Evolutionary conservation across 2,888 invertebrate species (phyloP), one percentile per base, ranked within the genome.

Genomic region (Alviniconcha strummeri): DNA sequence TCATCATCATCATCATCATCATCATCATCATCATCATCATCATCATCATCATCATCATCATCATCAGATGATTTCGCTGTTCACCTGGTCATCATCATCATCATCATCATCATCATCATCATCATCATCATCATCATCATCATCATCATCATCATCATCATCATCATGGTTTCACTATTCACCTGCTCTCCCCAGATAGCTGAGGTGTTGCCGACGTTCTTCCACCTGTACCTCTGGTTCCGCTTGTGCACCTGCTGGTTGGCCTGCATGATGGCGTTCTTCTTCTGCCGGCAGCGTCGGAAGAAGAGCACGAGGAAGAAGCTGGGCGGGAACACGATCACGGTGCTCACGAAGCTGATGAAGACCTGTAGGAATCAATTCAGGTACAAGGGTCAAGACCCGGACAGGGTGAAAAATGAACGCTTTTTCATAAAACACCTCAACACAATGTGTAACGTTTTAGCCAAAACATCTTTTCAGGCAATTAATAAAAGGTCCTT

Each of bases 321-420:
- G 87, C 89, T 92, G 69, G 92, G 91, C 9, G 93, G 93, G 86
- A 93, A 92, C 36, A 93, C 93, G 78, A 94, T 92, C 82, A 91
- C 82, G 5, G 93, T 93, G 76, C 92, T 92, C 36, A 91, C 90
- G 67, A 93, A 89, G 82, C 92, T 92, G 84, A 93, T 91, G 85
- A 91, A 93, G 4, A 93, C 84, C 90, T 94, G 93, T 81, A 88
- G 36, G 36, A 36, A 36, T 36, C 36, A 36, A 36, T 36, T 36
- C 36, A 36, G 36, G 36, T 36, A 36, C 36, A 36, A 36, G 36
- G 36, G 36, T 36, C 36, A 36, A 36, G 1, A 36, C 36, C 36
- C 36, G 36, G 36, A 36, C 36, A 36, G 36, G 36, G 36, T 36
- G 0, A 36, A 36, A 36, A 36, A 36, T 36, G 36, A 36, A 36